Conservation (phyloP, 1,140 invertebrate species). For the Aphidius gifuensis region DNA sequence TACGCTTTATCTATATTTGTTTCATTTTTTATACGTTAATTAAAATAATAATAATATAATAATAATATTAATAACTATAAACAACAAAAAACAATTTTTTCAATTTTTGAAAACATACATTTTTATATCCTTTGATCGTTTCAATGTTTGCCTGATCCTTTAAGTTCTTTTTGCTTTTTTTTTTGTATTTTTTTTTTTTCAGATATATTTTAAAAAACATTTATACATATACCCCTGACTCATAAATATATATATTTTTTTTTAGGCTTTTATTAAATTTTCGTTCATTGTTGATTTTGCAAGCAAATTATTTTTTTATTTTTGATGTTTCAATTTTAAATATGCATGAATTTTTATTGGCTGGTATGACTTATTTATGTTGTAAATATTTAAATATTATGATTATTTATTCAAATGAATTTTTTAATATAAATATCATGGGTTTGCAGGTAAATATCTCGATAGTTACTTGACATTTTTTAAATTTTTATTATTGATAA, state of each 20-base stretch:
- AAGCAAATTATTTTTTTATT: slow-evolving; percentile 24
- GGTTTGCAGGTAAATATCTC: no score
- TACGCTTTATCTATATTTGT: slow-evolving; percentile 3
- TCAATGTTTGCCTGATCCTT: slow-evolving; percentile 49
- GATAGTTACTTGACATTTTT: no score
- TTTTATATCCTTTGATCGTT: slow-evolving; percentile 53
- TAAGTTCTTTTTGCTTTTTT: slow-evolving; percentile 21
- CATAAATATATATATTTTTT: slow-evolving; percentile 26
- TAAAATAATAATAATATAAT: no score
- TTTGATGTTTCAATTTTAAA: slow-evolving; percentile 16
- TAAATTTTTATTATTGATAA: no score
- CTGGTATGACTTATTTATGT: no score
- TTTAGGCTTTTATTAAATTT: slow-evolving; percentile 26
- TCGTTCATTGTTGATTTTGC: slow-evolving; percentile 31
- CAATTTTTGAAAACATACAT: no score
- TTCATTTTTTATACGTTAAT: no score
- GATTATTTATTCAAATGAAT: no score
- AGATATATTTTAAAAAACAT: slow-evolving; percentile 16
- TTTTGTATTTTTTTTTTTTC: slow-evolving; percentile 14
- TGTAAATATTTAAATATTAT: no score
- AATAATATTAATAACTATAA: no score
- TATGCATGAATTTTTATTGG: slow-evolving; percentile 1
- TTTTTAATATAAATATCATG: no score
- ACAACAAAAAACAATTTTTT: no score
- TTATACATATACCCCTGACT: slow-evolving; percentile 23